Evolutionary conservation across 2,888 invertebrate genomes (phyloP).

Genomic region (Congeria kusceri): DNA sequence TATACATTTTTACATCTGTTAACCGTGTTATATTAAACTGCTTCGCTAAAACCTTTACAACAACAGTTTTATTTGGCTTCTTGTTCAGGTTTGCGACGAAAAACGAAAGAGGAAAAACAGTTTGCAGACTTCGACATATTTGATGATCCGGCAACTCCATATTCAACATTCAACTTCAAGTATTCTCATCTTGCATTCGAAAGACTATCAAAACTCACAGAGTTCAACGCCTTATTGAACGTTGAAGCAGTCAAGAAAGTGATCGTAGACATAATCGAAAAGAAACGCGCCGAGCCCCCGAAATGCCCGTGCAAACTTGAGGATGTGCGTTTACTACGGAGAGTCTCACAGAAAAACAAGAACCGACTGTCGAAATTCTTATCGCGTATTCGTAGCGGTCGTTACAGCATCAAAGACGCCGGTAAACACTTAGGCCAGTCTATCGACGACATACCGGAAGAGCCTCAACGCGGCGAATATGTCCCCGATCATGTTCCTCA

Average conservation of each 20-base stretch:
- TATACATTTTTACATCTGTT: no score
- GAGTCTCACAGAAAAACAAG: slow-evolving; percentile 71
- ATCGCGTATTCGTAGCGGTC: slow-evolving; percentile 57
- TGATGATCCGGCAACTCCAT: slow-evolving; percentile 84
- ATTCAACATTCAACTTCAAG: slow-evolving; percentile 86
- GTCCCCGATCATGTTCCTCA: neutral
- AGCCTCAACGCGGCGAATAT: slow-evolving; percentile 8
- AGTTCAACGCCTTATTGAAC: slow-evolving; percentile 85
- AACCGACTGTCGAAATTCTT: slow-evolving; percentile 64
- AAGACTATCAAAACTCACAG: slow-evolving; percentile 85
- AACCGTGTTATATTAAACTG: no score
- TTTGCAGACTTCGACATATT: slow-evolving; percentile 86
- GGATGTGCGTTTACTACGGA: slow-evolving; percentile 68
- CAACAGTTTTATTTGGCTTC: no score
- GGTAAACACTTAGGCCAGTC: slow-evolving; percentile 22
- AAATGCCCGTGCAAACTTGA: slow-evolving; percentile 67
- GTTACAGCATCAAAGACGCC: slow-evolving; percentile 47
- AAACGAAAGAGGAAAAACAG: slow-evolving; percentile 84
- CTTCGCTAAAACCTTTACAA: no score
- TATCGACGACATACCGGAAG: neutral
- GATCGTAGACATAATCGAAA: slow-evolving; percentile 78
- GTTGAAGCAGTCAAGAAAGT: slow-evolving; percentile 83
- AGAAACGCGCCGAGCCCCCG: slow-evolving; percentile 68
- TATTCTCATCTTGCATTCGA: slow-evolving; percentile 85
- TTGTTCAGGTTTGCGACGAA: slow-evolving; percentile 82